Evolutionary conservation across 2,113 vertebrate species (phyloP).

Genomic region (Psephotus haematonotus): DNA sequence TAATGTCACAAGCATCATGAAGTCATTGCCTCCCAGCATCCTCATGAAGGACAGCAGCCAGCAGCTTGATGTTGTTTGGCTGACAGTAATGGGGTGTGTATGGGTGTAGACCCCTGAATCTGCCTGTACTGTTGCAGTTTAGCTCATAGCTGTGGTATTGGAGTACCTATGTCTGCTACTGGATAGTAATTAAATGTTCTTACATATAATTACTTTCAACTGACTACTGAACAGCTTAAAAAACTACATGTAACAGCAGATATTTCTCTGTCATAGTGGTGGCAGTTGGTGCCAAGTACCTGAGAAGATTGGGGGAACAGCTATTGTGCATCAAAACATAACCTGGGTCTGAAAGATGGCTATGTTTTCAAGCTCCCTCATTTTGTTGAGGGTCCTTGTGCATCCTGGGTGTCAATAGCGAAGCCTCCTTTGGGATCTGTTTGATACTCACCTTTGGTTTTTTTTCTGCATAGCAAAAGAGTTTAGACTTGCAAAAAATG

Average conservation of each 20-base stretch:
- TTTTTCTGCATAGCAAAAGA: not conserved
- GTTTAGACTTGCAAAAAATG: not conserved
- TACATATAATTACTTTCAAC: not conserved
- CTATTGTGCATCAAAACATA: not conserved
- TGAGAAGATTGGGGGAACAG: not conserved
- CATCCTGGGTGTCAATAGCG: rapidly evolving
- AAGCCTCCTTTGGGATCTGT: not conserved
- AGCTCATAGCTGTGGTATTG: not conserved
- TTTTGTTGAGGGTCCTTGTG: not conserved
- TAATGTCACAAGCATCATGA: not conserved
- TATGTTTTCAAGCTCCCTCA: not conserved
- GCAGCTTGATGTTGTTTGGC: not conserved
- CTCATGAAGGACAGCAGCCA: not conserved
- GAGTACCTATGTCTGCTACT: not conserved
- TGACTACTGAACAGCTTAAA: not conserved
- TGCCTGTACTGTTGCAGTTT: not conserved
- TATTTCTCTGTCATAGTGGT: not conserved
- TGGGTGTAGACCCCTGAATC: constrained; percentile 1
- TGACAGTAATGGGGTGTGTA: not conserved
- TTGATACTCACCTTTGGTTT: not conserved
- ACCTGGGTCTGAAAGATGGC: not conserved
- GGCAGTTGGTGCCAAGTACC: not conserved
- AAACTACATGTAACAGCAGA: not conserved
- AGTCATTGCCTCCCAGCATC: not conserved
- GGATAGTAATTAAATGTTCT: constrained; percentile 28